These are phyloP conservation scores for Gallirallus australis DNA, from an alignment of 2,797 vertebrate species.

Conservation along the genomic window DNA sequence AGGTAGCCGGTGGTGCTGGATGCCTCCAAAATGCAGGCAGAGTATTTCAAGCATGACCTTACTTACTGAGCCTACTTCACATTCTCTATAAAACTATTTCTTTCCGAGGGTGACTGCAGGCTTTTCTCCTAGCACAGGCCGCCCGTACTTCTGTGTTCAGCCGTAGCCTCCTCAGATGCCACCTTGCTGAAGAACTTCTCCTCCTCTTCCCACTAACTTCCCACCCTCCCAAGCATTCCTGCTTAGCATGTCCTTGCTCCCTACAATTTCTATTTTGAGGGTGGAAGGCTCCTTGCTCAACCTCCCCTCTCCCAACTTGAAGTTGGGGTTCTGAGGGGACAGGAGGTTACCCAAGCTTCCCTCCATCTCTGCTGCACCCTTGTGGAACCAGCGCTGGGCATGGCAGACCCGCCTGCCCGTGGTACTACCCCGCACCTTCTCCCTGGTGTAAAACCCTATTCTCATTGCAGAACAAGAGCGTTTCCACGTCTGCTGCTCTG, in stretches of 20 bases:
- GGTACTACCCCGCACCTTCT: rapidly evolving
- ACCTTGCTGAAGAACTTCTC: neutral
- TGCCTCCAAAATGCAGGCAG: neutral
- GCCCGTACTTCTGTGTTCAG: neutral
- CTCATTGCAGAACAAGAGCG: neutral
- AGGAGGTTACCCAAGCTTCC: neutral
- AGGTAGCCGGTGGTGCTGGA: neutral
- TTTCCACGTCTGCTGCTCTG: slow-evolving; percentile 14
- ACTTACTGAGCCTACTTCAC: rapidly evolving
- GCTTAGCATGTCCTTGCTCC: neutral
- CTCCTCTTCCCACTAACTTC: slow-evolving; percentile 5
- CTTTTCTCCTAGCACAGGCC: neutral
- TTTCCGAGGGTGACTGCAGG: neutral
- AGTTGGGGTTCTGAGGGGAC: neutral
- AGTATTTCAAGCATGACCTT: neutral
- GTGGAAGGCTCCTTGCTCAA: neutral
- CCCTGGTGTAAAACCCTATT: neutral
- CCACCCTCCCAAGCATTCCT: neutral
- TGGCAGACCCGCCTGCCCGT: neutral
- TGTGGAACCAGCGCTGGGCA: rapidly evolving
- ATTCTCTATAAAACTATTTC: neutral
- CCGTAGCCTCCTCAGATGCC: slow-evolving; percentile 1
- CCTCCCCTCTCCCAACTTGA: neutral
- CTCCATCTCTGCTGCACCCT: neutral
- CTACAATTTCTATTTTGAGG: slow-evolving; percentile 13